Base-by-base conservation (phyloP, 2,797 vertebrate species). In the Betta splendens region DNA sequence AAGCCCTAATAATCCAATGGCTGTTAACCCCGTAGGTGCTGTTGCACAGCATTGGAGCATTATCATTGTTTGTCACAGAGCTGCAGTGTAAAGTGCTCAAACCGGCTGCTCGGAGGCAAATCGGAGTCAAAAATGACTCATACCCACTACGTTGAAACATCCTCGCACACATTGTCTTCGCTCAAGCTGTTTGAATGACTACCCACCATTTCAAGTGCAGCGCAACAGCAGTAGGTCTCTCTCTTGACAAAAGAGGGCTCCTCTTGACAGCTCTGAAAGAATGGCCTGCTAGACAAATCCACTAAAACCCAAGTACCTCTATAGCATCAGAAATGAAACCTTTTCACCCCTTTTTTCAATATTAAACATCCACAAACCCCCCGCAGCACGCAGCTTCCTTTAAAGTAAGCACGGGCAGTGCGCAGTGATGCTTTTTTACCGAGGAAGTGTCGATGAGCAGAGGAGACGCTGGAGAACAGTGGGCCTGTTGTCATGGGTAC, bases 261-360 rank as follows among this genome's bases (percentile, higher is more conserved):
- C 52, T 39, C 40, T 54, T 59, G 50, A 64, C 51, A 68, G 25
- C 15, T 28, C 23, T 62, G 42, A 75, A 57, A 61, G 42, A 68
- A 43, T 43, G 9, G 9, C 23, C 42, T 38, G 48, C 37, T 21
- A 60, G 45, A 52, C 32, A 72, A 70, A 73, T 54, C 35, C 56
- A 52, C 39, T 61, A 42, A 65, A 63, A 31, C 42, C 54, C 42
- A 59, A 71, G 37, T 47, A 23, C 54, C 21, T 64, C 38, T 46
- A 17, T 40, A 50, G 21, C 13, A 3, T 48, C 39, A 65, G 48
- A 49, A 54, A 20, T 39, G 9, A 26, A 64, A 55, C 49, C 31
- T 28, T 49, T 63, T 42, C 29, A 40, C 40, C 16, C 38, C 1
- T 28, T 46, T 23, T 57, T 55, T 42, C 49, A 15, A 50, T 49